A percentile compares a stretch with the other conserved stretches of the same genome.
phyloP scores from a whole-genome alignment of 2,888 invertebrate species.

The Cosmia pyralina region DNA sequence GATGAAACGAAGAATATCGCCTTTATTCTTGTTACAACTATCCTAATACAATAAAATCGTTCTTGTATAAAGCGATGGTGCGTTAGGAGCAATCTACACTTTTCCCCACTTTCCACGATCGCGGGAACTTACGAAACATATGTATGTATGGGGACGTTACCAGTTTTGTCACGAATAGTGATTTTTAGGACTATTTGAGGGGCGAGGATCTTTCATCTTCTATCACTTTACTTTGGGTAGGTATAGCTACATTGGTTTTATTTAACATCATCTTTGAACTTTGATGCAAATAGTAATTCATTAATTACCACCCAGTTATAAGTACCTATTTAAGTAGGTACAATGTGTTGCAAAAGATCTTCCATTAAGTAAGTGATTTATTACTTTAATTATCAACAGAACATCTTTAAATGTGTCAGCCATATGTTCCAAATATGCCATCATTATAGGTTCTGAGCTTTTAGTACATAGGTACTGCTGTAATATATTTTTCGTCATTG shows the following conservation, averaged over 20 bases:
- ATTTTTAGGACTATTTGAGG: constrained; percentile 54
- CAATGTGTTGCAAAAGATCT: constrained; percentile 16
- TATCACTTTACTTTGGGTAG: constrained; percentile 21
- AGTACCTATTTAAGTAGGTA: constrained; percentile 1
- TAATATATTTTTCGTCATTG: not conserved
- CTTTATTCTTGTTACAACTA: constrained; percentile 46
- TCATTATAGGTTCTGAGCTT: constrained; percentile 23
- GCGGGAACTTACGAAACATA: constrained; percentile 59
- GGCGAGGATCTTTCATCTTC: constrained; percentile 26
- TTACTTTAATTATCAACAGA: constrained; percentile 36
- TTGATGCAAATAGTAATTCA: not conserved
- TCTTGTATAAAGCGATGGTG: constrained; percentile 55
- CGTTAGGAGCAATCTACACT: constrained; percentile 54
- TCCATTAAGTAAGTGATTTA: constrained; percentile 49
- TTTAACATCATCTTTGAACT: not conserved
- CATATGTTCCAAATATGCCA: constrained; percentile 47
- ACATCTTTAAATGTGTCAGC: constrained; percentile 46
- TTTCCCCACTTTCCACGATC: constrained; percentile 51
- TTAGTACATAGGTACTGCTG: not conserved
- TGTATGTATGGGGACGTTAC: constrained; percentile 65
- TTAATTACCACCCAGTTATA: not conserved
- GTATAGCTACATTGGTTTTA: not conserved
- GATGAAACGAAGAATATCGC: constrained; percentile 34
- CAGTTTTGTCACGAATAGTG: constrained; percentile 65
- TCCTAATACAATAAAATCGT: constrained; percentile 61